phyloP scores from a whole-genome alignment of 2,888 invertebrate genomes.

The Apocheima hispidaria region DNA sequence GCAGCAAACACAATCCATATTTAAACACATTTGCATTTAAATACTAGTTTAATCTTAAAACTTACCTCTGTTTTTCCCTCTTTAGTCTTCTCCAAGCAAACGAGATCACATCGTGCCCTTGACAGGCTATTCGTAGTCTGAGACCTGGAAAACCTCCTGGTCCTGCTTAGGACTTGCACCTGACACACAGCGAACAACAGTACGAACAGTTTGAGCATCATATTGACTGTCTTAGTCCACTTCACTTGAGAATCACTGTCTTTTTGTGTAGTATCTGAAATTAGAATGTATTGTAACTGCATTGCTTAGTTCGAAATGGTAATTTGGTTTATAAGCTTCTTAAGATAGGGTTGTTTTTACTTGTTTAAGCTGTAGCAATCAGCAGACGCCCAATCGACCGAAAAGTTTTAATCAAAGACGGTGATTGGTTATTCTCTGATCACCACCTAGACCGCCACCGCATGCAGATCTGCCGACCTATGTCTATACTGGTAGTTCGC shows the following conservation, averaged over 20 bases:
- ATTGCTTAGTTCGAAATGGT: no score
- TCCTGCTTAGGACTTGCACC: conserved; percentile 61
- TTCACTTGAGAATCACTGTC: conserved; percentile 31
- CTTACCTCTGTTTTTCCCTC: conserved; percentile 73
- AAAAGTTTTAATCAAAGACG: no score
- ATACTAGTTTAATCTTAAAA: neutral
- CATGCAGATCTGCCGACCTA: no score
- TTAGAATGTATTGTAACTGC: neutral
- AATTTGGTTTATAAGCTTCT: no score
- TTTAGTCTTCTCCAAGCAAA: conserved; percentile 79
- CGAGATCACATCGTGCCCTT: conserved; percentile 87
- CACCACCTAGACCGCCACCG: no score
- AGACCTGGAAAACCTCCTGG: conserved; percentile 70
- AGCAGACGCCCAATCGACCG: no score
- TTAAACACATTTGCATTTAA: no score
- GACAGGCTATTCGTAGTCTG: conserved; percentile 83
- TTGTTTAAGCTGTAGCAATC: no score
- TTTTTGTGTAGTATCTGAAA: conserved; percentile 28
- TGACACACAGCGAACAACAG: conserved; percentile 60
- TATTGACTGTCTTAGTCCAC: conserved; percentile 47
- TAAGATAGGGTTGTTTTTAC: no score
- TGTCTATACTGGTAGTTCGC: no score
- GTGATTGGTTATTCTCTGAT: no score
- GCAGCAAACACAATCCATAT: no score
- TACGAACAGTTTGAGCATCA: conserved; percentile 63